phyloP scores from a whole-genome alignment of 2,113 vertebrate species.

The cattle (Bos taurus) region DNA sequence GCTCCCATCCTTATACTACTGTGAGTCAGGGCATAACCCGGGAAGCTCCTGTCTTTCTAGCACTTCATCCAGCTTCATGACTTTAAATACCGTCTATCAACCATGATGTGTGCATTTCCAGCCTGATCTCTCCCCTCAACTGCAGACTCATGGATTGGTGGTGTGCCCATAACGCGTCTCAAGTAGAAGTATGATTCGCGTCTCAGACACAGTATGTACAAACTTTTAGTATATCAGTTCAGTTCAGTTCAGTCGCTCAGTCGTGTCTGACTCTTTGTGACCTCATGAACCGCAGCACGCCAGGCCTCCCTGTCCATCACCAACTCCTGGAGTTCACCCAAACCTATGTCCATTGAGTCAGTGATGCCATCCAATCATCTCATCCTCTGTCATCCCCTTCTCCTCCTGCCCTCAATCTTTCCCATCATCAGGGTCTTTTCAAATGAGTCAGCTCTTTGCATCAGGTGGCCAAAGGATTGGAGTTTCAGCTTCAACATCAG shows the following conservation, averaged over 20 bases:
- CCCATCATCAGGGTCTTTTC: neutral
- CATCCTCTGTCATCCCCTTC: rapidly evolving
- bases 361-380: neutral
- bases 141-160: too few species aligned
- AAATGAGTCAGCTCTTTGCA: rapidly evolving
- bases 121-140: too few species aligned
- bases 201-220: too few species aligned
- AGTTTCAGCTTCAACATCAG: neutral
- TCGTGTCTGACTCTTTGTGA: rapidly evolving
- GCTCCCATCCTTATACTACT: too few species aligned
- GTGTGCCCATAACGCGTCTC: too few species aligned
- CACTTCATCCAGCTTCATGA: too few species aligned
- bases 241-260: neutral
- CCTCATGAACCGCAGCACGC: neutral
- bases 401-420: neutral
- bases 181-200: too few species aligned
- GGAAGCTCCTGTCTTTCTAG: too few species aligned
- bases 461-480: neutral
- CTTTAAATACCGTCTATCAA: too few species aligned
- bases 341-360: rapidly evolving
- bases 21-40: too few species aligned
- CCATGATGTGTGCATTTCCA: too few species aligned
- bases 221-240: neutral
- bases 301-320: neutral
- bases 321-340: rapidly evolving